These are phyloP conservation scores for Glyptemys insculpta DNA, from an alignment of 2,797 vertebrate genomes.

Conservation along the genomic window DNA sequence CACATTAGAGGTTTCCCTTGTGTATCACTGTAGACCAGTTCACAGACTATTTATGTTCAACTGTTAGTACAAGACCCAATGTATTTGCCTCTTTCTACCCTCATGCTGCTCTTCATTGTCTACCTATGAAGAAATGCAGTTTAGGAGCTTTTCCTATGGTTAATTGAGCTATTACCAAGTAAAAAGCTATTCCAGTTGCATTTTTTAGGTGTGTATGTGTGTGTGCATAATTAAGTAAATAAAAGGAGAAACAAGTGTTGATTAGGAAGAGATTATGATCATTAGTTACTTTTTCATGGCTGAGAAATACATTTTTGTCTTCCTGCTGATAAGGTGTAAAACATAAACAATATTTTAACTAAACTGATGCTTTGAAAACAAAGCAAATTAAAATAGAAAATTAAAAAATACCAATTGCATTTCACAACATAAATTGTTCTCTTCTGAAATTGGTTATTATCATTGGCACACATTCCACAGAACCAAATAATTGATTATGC, in stretches of 20 bases:
- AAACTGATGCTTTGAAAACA: background rate
- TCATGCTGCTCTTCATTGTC: background rate
- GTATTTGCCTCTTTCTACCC: slow-evolving; percentile 31
- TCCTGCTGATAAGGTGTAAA: background rate
- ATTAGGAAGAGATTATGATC: background rate
- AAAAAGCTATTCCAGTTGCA: background rate
- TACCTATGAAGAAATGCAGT: background rate
- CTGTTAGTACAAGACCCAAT: slow-evolving; percentile 38
- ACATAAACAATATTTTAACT: background rate
- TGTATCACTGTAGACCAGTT: slow-evolving; percentile 40
- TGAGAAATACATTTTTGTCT: background rate
- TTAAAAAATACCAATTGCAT: background rate
- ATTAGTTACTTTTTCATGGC: background rate
- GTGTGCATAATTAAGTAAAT: background rate
- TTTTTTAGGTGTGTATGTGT: background rate
- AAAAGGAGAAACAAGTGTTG: background rate
- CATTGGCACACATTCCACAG: background rate
- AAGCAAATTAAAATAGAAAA: background rate
- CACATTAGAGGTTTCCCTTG: slow-evolving; percentile 50
- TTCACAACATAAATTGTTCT: background rate
- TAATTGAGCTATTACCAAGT: background rate
- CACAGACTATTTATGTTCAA: slow-evolving; percentile 41
- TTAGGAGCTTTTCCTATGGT: background rate
- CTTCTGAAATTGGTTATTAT: background rate
- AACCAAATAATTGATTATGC: background rate